Evolutionary conservation across 2,797 vertebrate species (phyloP).

Genomic region (Acipenser ruthenus): DNA sequence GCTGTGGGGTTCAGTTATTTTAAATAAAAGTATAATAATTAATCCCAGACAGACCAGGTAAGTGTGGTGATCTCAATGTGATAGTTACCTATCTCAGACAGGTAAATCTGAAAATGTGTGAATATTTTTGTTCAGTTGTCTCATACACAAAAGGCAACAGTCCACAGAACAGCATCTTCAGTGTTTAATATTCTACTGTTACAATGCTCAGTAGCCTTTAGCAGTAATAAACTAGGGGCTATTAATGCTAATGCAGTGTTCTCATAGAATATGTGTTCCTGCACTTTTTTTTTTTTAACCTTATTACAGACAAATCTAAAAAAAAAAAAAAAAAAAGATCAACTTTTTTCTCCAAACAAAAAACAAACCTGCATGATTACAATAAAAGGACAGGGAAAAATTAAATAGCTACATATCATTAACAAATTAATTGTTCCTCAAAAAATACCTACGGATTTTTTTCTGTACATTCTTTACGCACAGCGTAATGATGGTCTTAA

Average conservation of each 20-base stretch:
- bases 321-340: constrained; percentile 82
- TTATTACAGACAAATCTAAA: constrained; percentile 81
- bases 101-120: constrained; percentile 49
- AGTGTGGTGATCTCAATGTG: constrained; percentile 22
- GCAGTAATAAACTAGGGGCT: constrained; percentile 84
- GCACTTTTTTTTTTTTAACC: constrained; percentile 74
- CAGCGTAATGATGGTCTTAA: constrained; percentile 99
- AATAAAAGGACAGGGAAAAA: constrained; percentile 86
- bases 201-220: constrained; percentile 74
- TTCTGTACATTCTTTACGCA: constrained; percentile 99
- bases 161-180: constrained; percentile 59
- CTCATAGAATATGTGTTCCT: constrained; percentile 93
- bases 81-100: constrained; percentile 76
- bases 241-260: constrained; percentile 76
- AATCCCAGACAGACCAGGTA: constrained; percentile 32
- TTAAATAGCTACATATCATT: constrained; percentile 99
- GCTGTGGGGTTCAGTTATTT: constrained; percentile 36
- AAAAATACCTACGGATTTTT: constrained; percentile 99
- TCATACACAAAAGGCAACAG: constrained; percentile 46
- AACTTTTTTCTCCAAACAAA: constrained; percentile 84
- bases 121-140: constrained; percentile 38
- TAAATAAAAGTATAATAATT: constrained; percentile 44
- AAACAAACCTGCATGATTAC: constrained; percentile 81
- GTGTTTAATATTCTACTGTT: constrained; percentile 52
- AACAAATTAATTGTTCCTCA: constrained; percentile 99